phyloP scores from a whole-genome alignment of 2,888 invertebrate species.

The Onchidella celtica region DNA sequence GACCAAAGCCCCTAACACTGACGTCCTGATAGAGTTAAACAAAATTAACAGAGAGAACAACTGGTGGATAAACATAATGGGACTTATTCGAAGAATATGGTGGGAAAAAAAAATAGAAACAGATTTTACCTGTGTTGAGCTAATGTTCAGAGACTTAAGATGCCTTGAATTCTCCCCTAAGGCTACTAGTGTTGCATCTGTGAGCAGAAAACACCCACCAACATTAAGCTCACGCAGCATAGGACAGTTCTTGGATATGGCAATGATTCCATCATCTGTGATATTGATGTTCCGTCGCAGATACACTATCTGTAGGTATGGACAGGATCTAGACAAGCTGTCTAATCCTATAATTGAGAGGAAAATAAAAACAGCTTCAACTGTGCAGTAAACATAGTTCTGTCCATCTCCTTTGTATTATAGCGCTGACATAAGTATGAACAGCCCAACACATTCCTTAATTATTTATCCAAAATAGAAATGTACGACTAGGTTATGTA shows the following conservation, averaged over 20 bases:
- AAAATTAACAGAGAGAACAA: too few species aligned
- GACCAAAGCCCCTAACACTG: too few species aligned
- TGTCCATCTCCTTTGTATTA: too few species aligned
- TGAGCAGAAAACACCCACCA: conserved; percentile 73
- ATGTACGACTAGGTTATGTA: background rate
- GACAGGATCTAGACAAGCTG: conserved; percentile 66
- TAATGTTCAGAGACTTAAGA: conserved; percentile 66
- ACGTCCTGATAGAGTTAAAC: too few species aligned
- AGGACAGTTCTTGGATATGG: conserved; percentile 70
- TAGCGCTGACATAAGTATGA: too few species aligned
- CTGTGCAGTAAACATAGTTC: too few species aligned
- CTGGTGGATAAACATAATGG: too few species aligned
- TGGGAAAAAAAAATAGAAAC: background rate
- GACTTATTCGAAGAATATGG: too few species aligned
- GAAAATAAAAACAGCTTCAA: too few species aligned
- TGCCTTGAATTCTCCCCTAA: conserved; percentile 68
- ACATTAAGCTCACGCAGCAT: conserved; percentile 72
- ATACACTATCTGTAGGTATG: conserved; percentile 73
- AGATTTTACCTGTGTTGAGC: conserved; percentile 18
- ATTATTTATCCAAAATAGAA: background rate
- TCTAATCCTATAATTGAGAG: conserved; percentile 66
- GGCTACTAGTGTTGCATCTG: conserved; percentile 69
- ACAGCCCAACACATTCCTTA: too few species aligned
- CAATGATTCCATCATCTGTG: conserved; percentile 73
- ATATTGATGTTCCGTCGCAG: conserved; percentile 72